Conservation (phyloP, 2,888 invertebrate genomes). For the Noctua fimbriata region DNA sequence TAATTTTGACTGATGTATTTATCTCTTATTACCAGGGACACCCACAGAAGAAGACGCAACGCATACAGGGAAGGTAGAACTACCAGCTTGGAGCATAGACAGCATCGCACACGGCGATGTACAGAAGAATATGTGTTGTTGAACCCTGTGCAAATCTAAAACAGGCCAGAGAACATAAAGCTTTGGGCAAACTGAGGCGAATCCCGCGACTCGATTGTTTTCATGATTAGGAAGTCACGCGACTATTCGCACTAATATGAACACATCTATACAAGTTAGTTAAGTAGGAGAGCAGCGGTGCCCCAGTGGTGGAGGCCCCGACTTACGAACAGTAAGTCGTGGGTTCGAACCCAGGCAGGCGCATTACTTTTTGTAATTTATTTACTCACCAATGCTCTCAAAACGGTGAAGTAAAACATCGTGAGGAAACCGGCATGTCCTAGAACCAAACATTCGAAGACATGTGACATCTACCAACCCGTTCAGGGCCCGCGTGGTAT, state of each 20-base stretch:
- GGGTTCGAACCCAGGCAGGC: too few species aligned
- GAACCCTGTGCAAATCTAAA: slow-evolving; percentile 13
- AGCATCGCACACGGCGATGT: slow-evolving; percentile 93
- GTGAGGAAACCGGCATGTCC: neutral
- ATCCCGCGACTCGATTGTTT: neutral
- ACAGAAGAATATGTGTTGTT: slow-evolving; percentile 92
- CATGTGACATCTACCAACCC: neutral
- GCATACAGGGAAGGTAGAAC: slow-evolving; percentile 91
- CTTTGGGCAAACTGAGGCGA: neutral
- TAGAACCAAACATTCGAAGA: neutral
- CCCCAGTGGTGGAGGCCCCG: too few species aligned
- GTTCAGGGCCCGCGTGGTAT: neutral
- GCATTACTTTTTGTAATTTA: too few species aligned
- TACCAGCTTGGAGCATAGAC: slow-evolving; percentile 91
- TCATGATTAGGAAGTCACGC: neutral
- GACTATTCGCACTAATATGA: neutral
- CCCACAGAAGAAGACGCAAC: slow-evolving; percentile 91
- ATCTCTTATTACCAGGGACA: slow-evolving; percentile 79
- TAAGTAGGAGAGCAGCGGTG: too few species aligned
- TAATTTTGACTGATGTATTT: neutral
- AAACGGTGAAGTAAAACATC: too few species aligned
- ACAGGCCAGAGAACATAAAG: too few species aligned
- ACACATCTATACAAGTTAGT: too few species aligned
- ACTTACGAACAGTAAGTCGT: too few species aligned
- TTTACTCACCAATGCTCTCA: too few species aligned